Evolutionary conservation across 2,888 invertebrate genomes (phyloP), one percentile per base, ranked within the genome.

Genomic region (Alloscopus bannaensis): DNA sequence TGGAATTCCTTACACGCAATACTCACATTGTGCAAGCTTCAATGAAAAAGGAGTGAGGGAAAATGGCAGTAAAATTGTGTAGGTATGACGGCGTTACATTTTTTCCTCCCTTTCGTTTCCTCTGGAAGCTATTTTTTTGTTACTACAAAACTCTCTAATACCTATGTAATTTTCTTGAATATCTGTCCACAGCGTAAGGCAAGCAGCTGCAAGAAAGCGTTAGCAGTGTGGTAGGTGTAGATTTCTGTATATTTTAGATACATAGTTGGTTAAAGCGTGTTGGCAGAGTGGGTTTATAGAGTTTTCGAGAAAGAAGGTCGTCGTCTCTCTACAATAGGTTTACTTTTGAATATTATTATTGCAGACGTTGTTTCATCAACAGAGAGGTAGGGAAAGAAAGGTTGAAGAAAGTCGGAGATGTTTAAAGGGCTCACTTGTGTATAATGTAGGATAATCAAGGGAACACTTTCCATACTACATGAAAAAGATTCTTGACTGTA

Each of bases 391-490:
- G 2, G 57, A 18, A 40, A 40, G 40, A 28, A 50, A 47, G 47
- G 16, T 16, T 20, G 64, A 65, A 64, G 50, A 60, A 57, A 59
- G 16, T 20, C 59, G 64, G 45, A 55, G 66, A 52, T 66, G 31
- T 66, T 65, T 75, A 57, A 75, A 75, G 66, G 59, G 66, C 66
- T 66, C 75, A 75, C 73, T 65, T 16, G 73, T 65, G 73, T 73
- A 57, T 55, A 65, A 73, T 73, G 57, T 36, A 73, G 57, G 1
- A 31, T 55, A 40, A 52, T 55, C 73, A 29, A 31, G 73, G 73
- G 73, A 73, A 65, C 73, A 64, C 42, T 73, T 73, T 73, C 57
- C 29, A 52, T n/a, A n/a, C 24, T 24, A 66, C 66, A 66, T 52
- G 52, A 36, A 66, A 60, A 66, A 52, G 31, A 66, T 52, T 66